Conservation (phyloP, 2,888 invertebrate genomes). For the Empis stercorea region DNA sequence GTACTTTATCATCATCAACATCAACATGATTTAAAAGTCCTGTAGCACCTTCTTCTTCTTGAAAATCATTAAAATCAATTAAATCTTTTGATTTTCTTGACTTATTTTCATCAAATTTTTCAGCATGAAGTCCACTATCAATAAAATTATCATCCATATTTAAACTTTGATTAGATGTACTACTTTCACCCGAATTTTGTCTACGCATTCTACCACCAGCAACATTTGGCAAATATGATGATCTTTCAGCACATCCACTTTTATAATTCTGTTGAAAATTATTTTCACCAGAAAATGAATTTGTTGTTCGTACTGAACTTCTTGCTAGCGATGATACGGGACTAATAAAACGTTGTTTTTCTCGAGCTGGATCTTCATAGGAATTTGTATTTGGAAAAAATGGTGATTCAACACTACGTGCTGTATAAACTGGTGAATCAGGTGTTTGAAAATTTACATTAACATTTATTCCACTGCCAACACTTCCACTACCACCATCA, state of each 20-base stretch:
- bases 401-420: conserved; percentile 25
- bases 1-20: conserved; percentile 1
- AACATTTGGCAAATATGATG: conserved; percentile 22
- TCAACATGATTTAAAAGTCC: conserved; percentile 11
- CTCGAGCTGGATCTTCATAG: conserved; percentile 23
- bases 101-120: conserved; percentile 16
- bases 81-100: conserved; percentile 21
- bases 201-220: conserved; percentile 26
- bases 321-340: conserved; percentile 29
- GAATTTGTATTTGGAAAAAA: conserved; percentile 29
- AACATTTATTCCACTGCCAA: not conserved
- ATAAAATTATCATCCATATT: conserved; percentile 26
- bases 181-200: conserved; percentile 36
- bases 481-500: not conserved
- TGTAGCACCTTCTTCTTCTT: conserved; percentile 20
- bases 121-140: conserved; percentile 3
- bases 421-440: conserved; percentile 17
- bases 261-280: conserved; percentile 35
- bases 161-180: conserved; percentile 35
- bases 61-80: conserved; percentile 32
- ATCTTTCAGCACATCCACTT: conserved; percentile 20
- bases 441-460: conserved; percentile 17
- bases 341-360: conserved; percentile 2
- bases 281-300: conserved; percentile 26
- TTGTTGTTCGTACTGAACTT: conserved; percentile 33